phyloP scores from a whole-genome alignment of 2,888 invertebrate species.

The Amiota mariae region DNA sequence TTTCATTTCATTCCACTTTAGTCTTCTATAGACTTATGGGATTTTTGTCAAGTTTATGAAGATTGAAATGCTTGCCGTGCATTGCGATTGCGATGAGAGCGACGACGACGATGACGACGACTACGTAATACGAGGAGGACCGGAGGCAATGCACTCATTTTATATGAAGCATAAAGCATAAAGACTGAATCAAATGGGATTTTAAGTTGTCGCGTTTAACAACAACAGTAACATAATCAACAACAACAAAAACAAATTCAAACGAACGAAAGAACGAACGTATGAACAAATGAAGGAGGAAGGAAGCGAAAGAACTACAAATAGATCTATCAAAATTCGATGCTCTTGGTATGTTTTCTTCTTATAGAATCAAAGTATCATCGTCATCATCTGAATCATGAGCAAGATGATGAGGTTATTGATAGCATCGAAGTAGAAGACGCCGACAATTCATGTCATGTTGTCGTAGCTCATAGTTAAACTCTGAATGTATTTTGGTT shows the following conservation, averaged over 20 bases:
- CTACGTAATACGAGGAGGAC: constrained; percentile 17
- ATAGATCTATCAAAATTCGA: constrained; percentile 64
- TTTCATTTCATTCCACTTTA: constrained; percentile 23
- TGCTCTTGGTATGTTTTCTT: constrained; percentile 20
- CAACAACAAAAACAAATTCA: neutral
- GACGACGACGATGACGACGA: too few species aligned
- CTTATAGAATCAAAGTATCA: too few species aligned
- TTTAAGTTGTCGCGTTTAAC: constrained; percentile 68
- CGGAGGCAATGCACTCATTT: neutral
- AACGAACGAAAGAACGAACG: constrained; percentile 21
- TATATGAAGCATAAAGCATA: constrained; percentile 44
- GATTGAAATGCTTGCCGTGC: constrained; percentile 54
- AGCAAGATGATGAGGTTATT: neutral
- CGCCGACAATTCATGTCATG: constrained; percentile 9
- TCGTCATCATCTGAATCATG: constrained; percentile 43
- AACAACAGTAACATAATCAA: constrained; percentile 46
- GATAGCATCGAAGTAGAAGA: neutral
- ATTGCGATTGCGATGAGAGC: constrained; percentile 18
- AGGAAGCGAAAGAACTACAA: constrained; percentile 51
- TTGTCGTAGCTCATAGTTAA: neutral
- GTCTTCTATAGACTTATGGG: constrained; percentile 45
- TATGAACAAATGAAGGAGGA: too few species aligned
- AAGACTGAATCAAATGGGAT: constrained; percentile 69
- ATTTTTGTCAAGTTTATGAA: constrained; percentile 68
- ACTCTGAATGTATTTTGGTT: neutral